phyloP scores from a whole-genome alignment of 2,888 invertebrate genomes.

The Sialis fuliginosa region DNA sequence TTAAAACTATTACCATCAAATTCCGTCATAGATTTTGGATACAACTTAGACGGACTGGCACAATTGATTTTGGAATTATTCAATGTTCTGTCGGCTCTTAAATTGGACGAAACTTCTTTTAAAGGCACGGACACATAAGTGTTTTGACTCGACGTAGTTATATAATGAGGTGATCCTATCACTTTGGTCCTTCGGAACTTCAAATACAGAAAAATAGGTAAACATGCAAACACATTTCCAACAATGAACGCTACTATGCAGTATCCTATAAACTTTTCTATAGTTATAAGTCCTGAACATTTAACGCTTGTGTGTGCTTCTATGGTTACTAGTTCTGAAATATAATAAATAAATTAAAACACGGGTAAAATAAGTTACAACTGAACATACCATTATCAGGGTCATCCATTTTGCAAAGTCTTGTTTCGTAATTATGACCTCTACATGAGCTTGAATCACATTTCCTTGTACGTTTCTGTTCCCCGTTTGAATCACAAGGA shows the following conservation, averaged over 20 bases:
- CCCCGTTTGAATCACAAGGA: conserved; percentile 40
- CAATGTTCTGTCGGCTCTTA: conserved; percentile 22
- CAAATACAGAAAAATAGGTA: conserved; percentile 18
- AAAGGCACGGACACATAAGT: conserved; percentile 70
- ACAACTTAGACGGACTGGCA: conserved; percentile 35
- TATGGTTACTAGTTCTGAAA: conserved; percentile 8
- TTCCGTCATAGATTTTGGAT: conserved; percentile 51
- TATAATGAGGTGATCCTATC: conserved; percentile 65
- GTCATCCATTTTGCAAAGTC: conserved; percentile 33
- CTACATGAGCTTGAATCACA: conserved; percentile 45
- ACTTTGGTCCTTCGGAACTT: conserved; percentile 34
- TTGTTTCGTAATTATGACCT: conserved; percentile 48
- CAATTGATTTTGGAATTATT: conserved; percentile 17
- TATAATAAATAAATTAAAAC: background rate
- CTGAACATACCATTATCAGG: no score
- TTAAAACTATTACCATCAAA: conserved; percentile 63
- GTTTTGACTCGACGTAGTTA: conserved; percentile 55
- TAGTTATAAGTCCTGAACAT: conserved; percentile 10
- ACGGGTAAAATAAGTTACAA: conserved; percentile 1
- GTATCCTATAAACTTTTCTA: conserved; percentile 14
- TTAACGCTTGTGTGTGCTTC: conserved; percentile 21
- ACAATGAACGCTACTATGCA: conserved; percentile 15
- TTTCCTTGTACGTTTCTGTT: conserved; percentile 48
- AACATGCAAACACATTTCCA: conserved; percentile 16
- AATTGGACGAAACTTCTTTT: conserved; percentile 44